Conservation (phyloP, 2,797 vertebrate species). For the Dromococcyx pavoninus region DNA sequence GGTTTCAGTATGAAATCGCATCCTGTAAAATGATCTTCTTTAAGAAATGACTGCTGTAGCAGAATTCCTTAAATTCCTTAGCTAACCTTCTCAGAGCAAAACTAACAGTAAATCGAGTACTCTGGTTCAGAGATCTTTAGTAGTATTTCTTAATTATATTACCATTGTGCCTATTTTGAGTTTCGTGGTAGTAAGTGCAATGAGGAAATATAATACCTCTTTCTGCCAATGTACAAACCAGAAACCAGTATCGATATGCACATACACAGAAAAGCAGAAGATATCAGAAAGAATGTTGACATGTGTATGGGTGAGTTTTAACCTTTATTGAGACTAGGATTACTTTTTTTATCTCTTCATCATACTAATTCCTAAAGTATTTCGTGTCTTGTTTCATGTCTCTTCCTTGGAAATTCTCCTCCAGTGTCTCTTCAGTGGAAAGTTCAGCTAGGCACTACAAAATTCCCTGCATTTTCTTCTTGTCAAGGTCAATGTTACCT, state of each 20-base stretch:
- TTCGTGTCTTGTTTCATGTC: not conserved
- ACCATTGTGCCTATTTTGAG: not conserved
- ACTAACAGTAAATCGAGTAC: not conserved
- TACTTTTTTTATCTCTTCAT: not conserved
- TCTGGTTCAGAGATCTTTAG: not conserved
- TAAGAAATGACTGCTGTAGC: not conserved
- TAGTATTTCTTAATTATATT: not conserved
- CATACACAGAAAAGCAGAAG: not conserved
- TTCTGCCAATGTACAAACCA: not conserved
- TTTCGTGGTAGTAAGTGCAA: not conserved
- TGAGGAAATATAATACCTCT: not conserved
- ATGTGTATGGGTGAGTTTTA: not conserved
- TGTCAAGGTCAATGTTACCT: not conserved
- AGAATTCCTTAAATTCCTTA: not conserved
- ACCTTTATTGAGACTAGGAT: not conserved
- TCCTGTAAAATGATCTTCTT: not conserved
- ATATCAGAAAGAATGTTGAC: not conserved
- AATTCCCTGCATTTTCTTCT: not conserved
- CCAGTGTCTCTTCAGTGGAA: not conserved
- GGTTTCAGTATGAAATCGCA: not conserved
- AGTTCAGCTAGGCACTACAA: not conserved
- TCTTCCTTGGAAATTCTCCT: not conserved
- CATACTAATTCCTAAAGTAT: not conserved
- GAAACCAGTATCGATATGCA: not conserved
- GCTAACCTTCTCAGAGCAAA: not conserved